phyloP scores from a whole-genome alignment of 92 coral and sea anemone species.

The Porites cylindrica region DNA sequence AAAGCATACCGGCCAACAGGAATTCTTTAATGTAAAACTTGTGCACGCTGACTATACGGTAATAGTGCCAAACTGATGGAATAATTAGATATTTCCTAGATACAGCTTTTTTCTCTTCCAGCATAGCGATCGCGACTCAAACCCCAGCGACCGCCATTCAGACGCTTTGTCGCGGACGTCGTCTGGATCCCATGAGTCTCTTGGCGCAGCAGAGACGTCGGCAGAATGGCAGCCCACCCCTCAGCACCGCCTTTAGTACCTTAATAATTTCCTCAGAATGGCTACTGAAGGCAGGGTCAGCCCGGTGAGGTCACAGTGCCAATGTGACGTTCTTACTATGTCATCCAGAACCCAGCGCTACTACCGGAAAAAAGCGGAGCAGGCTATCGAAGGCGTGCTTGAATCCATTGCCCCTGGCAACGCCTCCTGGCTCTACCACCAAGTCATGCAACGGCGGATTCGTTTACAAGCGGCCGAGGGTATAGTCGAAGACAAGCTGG shows the following conservation, averaged over 20 bases:
- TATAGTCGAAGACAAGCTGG: constrained; percentile 23
- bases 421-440: constrained; percentile 54
- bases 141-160: constrained; percentile 17
- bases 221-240: constrained; percentile 59
- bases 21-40: background rate
- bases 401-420: constrained; percentile 60
- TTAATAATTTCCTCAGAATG: constrained; percentile 37
- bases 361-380: constrained; percentile 53
- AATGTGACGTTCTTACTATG: constrained; percentile 45
- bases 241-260: constrained; percentile 48
- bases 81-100: background rate
- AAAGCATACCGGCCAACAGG: constrained; percentile 19
- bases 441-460: constrained; percentile 19
- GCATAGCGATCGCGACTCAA: constrained; percentile 7
- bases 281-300: constrained; percentile 59
- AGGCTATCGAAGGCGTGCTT: constrained; percentile 48
- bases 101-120: constrained; percentile 12
- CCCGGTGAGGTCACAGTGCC: constrained; percentile 60
- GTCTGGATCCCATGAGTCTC: constrained; percentile 46
- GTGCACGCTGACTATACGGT: constrained; percentile 26
- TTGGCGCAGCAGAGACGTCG: constrained; percentile 37
- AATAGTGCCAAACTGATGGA: background rate
- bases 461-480: constrained; percentile 26
- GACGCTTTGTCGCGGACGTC: constrained; percentile 24
- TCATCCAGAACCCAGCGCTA: constrained; percentile 46